These are phyloP conservation scores for Gobionotothen gibberifrons DNA, from an alignment of 2,797 vertebrate genomes.

Conservation along the genomic window DNA sequence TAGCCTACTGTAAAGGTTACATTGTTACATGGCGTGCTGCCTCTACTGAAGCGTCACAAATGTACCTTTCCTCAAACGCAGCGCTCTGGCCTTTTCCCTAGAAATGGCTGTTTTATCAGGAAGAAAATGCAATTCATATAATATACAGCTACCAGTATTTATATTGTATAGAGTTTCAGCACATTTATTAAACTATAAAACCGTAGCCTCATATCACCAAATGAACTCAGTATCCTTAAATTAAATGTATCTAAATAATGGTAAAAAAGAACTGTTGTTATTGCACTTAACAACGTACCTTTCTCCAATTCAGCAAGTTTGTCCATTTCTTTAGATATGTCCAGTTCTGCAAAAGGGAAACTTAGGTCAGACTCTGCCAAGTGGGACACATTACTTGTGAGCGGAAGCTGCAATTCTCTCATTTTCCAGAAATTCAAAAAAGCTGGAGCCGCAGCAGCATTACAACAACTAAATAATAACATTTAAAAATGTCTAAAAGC, in stretches of 20 bases:
- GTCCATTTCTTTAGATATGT: conserved; percentile 52
- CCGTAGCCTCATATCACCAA: background rate
- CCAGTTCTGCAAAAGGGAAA: conserved; percentile 50
- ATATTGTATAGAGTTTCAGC: background rate
- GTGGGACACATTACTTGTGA: background rate
- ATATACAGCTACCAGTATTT: conserved; percentile 1
- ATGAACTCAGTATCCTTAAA: background rate
- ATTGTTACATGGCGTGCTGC: conserved; percentile 24
- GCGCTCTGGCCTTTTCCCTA: conserved; percentile 48
- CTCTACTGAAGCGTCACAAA: conserved; percentile 25
- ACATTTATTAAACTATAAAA: background rate
- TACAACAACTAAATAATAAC: background rate
- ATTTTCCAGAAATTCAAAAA: background rate
- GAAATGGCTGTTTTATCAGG: conserved; percentile 37
- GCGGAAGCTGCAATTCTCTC: background rate
- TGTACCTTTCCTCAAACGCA: conserved; percentile 58
- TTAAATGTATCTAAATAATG: background rate
- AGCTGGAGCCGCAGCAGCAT: conserved; percentile 4
- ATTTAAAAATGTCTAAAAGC: conserved; percentile 8
- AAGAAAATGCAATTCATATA: conserved; percentile 37
- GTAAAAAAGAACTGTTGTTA: background rate
- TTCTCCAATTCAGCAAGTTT: conserved; percentile 54
- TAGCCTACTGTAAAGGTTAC: conserved; percentile 19
- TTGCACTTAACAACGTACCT: conserved; percentile 41
- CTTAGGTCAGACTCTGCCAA: background rate